Evolutionary conservation across 1,140 invertebrate species (phyloP), one percentile per base, ranked within the genome.

Genomic region (Bombus consobrinus): DNA sequence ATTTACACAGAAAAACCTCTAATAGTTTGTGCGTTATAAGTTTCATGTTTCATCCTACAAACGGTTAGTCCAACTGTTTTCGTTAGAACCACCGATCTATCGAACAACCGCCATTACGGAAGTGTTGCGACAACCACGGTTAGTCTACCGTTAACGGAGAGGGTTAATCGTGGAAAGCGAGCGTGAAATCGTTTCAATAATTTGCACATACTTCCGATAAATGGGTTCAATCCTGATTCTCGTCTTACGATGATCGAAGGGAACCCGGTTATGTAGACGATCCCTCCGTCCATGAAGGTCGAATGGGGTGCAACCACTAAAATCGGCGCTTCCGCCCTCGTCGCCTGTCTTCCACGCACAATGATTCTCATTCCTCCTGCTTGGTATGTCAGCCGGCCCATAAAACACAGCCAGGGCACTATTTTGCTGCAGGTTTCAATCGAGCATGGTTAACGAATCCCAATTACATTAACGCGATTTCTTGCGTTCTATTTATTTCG

Each of bases 241-340:
- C 97, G 96, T 89, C 97, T 96, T 87, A 97, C 97, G 94, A 98
- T 97, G 91, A 97, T 97, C 34, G 97, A 97, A 22, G 97, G 97
- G 93, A 98, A 97, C 90, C 96, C 97, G 28, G 97, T 97, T 87
- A 97, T 96, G 94, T 98, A 98, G 89, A 97, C 97, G 87, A 98
- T 97, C 90, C 98, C 97, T 86, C 97, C 97, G 95, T 98, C 98
- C 87, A 98, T 96, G 95, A 98, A 98, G 4, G 98, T 98, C 57
- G 97, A 98, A 95, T 98, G 98, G 10, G 98, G 98, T 8, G 98
- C 98, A 57, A 97, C 96, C n/a, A 98, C 97, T 73, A 98, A 95
- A 88, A 98, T 97, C 8, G 98, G 97, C 6, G 98, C 98, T 93
- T 98, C 97, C 57, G 96, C 93, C 62, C 97, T 95, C 75, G 96